Evolutionary conservation across 1,140 invertebrate species (phyloP), one percentile per base, ranked within the genome.

Genomic region (Vollenhovia emeryi): DNA sequence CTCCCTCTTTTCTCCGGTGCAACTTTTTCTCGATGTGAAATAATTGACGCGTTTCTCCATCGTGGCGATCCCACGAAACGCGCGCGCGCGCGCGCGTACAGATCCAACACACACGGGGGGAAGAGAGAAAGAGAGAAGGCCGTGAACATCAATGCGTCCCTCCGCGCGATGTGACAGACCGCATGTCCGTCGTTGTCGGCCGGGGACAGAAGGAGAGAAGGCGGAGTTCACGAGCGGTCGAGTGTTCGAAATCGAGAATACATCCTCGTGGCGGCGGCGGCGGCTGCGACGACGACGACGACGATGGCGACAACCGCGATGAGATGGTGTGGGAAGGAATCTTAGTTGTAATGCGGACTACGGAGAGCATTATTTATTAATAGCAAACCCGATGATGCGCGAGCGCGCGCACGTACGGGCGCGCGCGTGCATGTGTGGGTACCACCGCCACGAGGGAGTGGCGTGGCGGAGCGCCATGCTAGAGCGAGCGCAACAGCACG

Each of bases 311-410:
- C n/a, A n/a, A n/a, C 48, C 8, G 36, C 62, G 62, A 9, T 7
- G 68, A 33, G n/a, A 36, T 52, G 48, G 24, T 33, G 36, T 57
- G 21, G 50, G 36, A 57, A 73, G 66, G 66, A 82, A 82, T 82
- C 88, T 90, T 89, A 84, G 87, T 89, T 84, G 80, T 90, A 89
- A 90, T 71, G 88, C 85, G 80, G 68, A 86, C 85, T 88, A 89
- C 75, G 71, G 79, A 80, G 87, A 84, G 36, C 85, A 89, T 89
- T 89, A 89, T 90, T 90, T 90, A 90, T 90, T 90, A 90, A 90
- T 90, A 90, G 87, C 88, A 89, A 89, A 90, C 60, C 73, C 75
- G 43, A 66, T 33, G 85, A 3, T 18, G 73, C 13, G 36, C n/a
- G 11, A 15, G 73, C 24, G 52, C 15, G n/a, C 6, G 11, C 3